phyloP scores from a whole-genome alignment of 1,140 invertebrate genomes.

The Planococcus citri region DNA sequence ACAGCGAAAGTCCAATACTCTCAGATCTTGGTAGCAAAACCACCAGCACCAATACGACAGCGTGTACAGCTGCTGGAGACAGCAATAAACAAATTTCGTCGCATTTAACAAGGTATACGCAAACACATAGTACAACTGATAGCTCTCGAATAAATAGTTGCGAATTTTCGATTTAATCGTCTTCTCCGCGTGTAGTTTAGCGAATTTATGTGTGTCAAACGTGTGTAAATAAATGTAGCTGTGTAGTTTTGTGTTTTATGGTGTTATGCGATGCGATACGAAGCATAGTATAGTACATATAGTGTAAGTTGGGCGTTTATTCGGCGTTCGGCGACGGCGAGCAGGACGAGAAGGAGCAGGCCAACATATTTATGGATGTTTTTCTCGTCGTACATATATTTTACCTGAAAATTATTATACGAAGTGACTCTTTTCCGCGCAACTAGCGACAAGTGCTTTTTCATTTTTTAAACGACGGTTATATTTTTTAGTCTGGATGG shows the following conservation, averaged over 20 bases:
- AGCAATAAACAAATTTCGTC: not conserved
- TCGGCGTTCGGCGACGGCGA: no score
- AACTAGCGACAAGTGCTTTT: no score
- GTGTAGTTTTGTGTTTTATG: not conserved
- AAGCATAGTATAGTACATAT: no score
- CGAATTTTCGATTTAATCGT: conserved; percentile 3
- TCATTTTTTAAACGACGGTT: no score
- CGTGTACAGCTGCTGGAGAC: not conserved
- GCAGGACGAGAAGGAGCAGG: no score
- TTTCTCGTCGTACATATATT: no score
- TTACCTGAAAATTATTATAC: no score
- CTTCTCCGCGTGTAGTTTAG: not conserved
- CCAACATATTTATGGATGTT: no score
- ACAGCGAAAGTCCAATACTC: conserved; percentile 24
- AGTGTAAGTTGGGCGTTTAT: no score
- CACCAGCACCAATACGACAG: conserved; percentile 11
- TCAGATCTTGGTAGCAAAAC: conserved; percentile 25
- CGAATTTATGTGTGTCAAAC: not conserved
- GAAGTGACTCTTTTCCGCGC: no score
- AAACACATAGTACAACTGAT: not conserved
- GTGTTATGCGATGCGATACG: not conserved
- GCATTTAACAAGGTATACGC: not conserved
- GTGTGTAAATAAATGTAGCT: conserved; percentile 1
- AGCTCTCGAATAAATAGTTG: not conserved
- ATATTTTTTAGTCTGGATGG: no score